phyloP scores from a whole-genome alignment of 2,797 vertebrate genomes.

The Coluber constrictor region DNA sequence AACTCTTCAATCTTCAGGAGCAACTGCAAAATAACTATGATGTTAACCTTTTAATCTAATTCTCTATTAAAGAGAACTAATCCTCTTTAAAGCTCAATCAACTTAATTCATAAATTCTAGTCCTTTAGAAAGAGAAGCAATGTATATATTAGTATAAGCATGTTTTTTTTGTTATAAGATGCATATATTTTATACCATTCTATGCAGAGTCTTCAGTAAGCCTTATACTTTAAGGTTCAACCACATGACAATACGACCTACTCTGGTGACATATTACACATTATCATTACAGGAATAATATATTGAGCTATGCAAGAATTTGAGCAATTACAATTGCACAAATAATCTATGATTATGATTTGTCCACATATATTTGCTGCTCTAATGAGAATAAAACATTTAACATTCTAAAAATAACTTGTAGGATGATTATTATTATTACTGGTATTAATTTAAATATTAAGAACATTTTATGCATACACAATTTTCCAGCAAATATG shows the following conservation, averaged over 20 bases:
- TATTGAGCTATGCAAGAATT: conserved; percentile 17
- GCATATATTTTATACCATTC: not conserved
- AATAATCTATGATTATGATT: not conserved
- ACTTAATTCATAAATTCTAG: not conserved
- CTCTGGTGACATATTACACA: conserved; percentile 27
- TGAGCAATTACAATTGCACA: not conserved
- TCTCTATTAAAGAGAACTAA: too few relatives aligned
- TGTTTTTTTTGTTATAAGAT: not conserved
- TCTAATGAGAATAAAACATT: not conserved
- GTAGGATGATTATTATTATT: not conserved
- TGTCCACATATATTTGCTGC: not conserved
- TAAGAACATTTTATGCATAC: not conserved
- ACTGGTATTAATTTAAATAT: not conserved
- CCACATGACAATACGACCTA: conserved; percentile 45
- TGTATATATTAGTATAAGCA: not conserved
- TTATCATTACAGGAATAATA: not conserved
- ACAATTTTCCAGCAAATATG: not conserved
- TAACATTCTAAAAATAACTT: not conserved
- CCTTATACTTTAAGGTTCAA: not conserved
- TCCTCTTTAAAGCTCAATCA: not conserved
- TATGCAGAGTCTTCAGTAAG: not conserved
- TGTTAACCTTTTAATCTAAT: not conserved
- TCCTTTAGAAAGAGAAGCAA: not conserved
- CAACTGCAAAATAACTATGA: not conserved
- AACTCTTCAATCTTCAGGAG: not conserved